Percentiles rank a stretch among this genome's conserved stretches.
phyloP scores from a whole-genome alignment of 2,888 invertebrate species.

The Hypolimnas misippus region DNA sequence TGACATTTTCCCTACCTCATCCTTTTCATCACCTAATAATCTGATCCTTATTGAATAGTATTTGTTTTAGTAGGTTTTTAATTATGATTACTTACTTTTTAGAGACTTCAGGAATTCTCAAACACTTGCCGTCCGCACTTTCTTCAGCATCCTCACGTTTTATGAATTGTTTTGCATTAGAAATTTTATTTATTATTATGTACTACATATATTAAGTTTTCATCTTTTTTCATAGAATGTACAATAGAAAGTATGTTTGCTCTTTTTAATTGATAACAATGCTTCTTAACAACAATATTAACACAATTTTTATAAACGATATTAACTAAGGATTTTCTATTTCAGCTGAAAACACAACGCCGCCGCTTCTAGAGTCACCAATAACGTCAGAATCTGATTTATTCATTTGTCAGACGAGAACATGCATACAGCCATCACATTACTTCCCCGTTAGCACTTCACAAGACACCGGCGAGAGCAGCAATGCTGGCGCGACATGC shows the following conservation, averaged over 20 bases:
- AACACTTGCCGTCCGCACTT: no score
- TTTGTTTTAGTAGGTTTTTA: no score
- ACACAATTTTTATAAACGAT: background rate
- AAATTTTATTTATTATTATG: background rate
- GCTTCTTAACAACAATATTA: background rate
- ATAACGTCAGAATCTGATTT: constrained; percentile 68
- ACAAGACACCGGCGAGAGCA: constrained; percentile 50
- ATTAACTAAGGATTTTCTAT: constrained; percentile 24
- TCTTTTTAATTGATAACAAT: background rate
- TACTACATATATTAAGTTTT: background rate
- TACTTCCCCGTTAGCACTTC: constrained; percentile 66
- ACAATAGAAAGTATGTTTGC: background rate
- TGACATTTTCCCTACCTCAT: background rate
- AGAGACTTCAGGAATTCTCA: no score
- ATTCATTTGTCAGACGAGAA: constrained; percentile 73
- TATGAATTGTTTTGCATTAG: no score
- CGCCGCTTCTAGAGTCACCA: constrained; percentile 67
- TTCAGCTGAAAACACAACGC: constrained; percentile 73
- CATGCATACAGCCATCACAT: constrained; percentile 75
- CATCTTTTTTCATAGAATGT: background rate
- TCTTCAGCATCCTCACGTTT: no score
- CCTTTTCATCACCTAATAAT: background rate
- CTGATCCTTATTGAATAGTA: no score
- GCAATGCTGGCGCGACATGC: constrained; percentile 61
- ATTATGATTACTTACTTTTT: no score